A percentile compares a stretch with the other conserved stretches of the same genome.
Evolutionary conservation across 1,140 invertebrate genomes (phyloP).

Genomic region (Megalopta genalis): DNA sequence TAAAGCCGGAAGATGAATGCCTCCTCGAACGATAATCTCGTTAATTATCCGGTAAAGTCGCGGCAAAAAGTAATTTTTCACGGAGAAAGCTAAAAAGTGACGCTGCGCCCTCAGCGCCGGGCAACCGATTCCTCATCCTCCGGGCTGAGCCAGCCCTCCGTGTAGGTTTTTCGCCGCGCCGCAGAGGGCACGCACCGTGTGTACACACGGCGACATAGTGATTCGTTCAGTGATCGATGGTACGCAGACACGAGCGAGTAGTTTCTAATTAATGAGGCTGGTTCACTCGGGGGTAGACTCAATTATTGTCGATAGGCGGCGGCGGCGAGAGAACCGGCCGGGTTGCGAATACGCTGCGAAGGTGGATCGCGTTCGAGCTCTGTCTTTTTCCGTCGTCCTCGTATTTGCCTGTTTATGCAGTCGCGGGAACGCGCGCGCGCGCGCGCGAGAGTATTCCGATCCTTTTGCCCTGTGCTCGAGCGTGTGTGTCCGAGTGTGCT

Average conservation of each 20-base stretch:
- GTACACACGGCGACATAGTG: not conserved
- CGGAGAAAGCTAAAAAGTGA: too few species aligned
- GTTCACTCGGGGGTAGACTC: constrained; percentile 67
- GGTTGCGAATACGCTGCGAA: constrained; percentile 58
- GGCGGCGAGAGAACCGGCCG: too few species aligned
- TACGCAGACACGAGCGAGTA: constrained; percentile 55
- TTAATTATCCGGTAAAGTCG: too few species aligned
- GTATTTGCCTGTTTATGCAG: constrained; percentile 45
- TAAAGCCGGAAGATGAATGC: too few species aligned
- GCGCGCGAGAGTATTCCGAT: not conserved
- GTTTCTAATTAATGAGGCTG: constrained; percentile 73
- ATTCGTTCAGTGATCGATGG: constrained; percentile 43
- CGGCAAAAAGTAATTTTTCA: too few species aligned
- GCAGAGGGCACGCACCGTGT: not conserved
- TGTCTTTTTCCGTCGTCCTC: too few species aligned
- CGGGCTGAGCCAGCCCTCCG: not conserved
- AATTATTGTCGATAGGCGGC: constrained; percentile 72
- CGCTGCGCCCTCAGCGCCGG: constrained; percentile 18
- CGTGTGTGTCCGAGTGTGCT: not conserved
- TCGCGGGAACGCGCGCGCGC: constrained; percentile 23
- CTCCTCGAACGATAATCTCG: too few species aligned
- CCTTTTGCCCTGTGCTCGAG: too few species aligned
- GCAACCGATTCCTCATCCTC: constrained; percentile 19
- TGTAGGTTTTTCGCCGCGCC: not conserved
- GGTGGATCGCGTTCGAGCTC: not conserved